Evolutionary conservation across 1,140 invertebrate species (phyloP), one percentile per base, ranked within the genome.

Genomic region (Drosophila micromelanica): DNA sequence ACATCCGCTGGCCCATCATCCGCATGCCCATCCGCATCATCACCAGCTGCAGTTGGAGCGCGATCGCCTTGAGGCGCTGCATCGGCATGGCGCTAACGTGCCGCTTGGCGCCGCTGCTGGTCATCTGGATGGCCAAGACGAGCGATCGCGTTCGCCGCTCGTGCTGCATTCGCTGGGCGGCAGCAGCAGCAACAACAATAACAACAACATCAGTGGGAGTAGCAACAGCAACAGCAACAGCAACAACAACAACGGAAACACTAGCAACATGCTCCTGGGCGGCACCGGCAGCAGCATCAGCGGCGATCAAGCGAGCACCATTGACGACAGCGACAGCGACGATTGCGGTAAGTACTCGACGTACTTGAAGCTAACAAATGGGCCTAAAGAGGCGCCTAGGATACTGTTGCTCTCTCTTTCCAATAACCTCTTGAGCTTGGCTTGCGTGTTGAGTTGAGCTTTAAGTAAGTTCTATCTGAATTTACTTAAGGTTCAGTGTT

Each of bases 241-340:
- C n/a, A 74, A 51, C 17, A 23, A n/a, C 48, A 76, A 68, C 42
- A 77, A 74, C 64, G 71, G 71, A 11, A 74, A 51, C 17, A 23
- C 54, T 7, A 65, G 80, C 40, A 59, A 67, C 45, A 46, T 85
- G 59, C 49, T 85, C 49, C 65, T 80, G 17, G 75, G 78, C 1
- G 81, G 86, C 32, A 80, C 84, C 13, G 84, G 80, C 30, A 81
- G 90, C 76, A 91, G 90, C 75, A 86, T 91, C 62, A 91, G 86
- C 56, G 90, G 86, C 3, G 90, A 91, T 56, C 81, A 87, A 57
- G 80, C 85, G 35, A 91, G 82, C 55, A 91, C 90, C 13, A 85
- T 91, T 43, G 91, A 91, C 35, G 91, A 92, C 56, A 91, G 91
- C 74, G 91, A 92, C 55, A 92, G 91, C 60, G 91, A 92, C 20